phyloP scores from a whole-genome alignment of 1,140 invertebrate genomes.

The Meloidogyne floridensis region DNA sequence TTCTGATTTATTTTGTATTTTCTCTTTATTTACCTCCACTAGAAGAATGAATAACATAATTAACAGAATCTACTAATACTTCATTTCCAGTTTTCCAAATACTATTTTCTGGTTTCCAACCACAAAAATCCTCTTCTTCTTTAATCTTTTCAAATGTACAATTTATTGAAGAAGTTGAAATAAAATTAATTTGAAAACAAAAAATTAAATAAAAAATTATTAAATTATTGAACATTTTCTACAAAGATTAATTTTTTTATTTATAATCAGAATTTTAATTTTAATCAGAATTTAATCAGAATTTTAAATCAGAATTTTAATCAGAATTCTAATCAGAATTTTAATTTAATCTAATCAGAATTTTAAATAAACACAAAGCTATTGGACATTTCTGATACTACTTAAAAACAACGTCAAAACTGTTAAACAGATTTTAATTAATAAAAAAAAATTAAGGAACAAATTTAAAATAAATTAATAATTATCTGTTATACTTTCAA shows the following conservation, averaged over 20 bases:
- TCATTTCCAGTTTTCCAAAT: conserved; percentile 34
- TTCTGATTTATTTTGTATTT: neutral
- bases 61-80: conserved; percentile 31
- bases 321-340: too few relatives aligned
- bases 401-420: too few relatives aligned
- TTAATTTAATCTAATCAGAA: too few relatives aligned
- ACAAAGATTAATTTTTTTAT: neutral
- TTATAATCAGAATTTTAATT: neutral
- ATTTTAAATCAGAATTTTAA: too few relatives aligned
- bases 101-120: conserved; percentile 4
- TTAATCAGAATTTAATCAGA: neutral
- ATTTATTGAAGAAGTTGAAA: neutral
- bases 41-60: conserved; percentile 30
- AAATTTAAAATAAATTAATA: too few relatives aligned
- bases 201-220: neutral
- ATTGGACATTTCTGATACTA: too few relatives aligned
- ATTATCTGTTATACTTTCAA: too few relatives aligned
- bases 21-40: conserved; percentile 8
- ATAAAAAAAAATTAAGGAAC: too few relatives aligned
- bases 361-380: too few relatives aligned
- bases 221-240: neutral
- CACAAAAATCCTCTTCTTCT: conserved; percentile 12
- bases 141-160: conserved; percentile 18
- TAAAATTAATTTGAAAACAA: neutral
- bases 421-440: too few relatives aligned